A percentile compares a stretch with the other conserved stretches of the same genome.
phyloP scores from a whole-genome alignment of 2,113 vertebrate genomes.

The Ancistrus triradiatus region DNA sequence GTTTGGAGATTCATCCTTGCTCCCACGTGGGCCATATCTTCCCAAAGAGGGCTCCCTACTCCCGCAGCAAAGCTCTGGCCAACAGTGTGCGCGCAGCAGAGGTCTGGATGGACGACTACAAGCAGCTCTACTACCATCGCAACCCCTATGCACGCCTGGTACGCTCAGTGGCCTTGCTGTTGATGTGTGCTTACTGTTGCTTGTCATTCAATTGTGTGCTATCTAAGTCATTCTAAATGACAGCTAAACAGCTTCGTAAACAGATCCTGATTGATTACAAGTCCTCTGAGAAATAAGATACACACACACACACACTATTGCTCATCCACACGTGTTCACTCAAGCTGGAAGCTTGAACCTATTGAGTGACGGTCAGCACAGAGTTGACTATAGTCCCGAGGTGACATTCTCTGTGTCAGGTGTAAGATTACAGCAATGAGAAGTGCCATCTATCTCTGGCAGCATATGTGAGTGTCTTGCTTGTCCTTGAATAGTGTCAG shows the following conservation, averaged over 20 bases:
- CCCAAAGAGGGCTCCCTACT: constrained; percentile 93
- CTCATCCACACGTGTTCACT: constrained; percentile 14
- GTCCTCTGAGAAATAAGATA: constrained; percentile 31
- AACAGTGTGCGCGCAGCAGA: constrained; percentile 93
- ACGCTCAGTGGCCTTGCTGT: constrained; percentile 49
- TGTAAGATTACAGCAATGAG: constrained; percentile 61
- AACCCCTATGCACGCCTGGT: constrained; percentile 89
- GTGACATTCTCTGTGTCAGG: constrained; percentile 53
- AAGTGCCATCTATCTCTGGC: constrained; percentile 25
- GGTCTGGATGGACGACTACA: constrained; percentile 96
- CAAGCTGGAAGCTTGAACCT: constrained; percentile 16
- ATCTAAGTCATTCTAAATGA: constrained; percentile 18
- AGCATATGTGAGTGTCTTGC: constrained; percentile 49
- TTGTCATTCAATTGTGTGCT: constrained; percentile 14
- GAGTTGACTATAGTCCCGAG: constrained; percentile 55
- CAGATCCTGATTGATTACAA: constrained; percentile 23
- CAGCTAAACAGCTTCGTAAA: constrained; percentile 3
- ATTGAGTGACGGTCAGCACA: constrained; percentile 37
- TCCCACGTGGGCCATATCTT: constrained; percentile 96
- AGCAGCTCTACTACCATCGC: constrained; percentile 90
- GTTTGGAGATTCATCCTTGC: constrained; percentile 91
- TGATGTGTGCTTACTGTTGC: constrained; percentile 2
- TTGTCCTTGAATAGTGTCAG: constrained; percentile 46
- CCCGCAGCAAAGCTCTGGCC: constrained; percentile 87
- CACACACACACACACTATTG: not conserved